Evolutionary conservation across 2,113 vertebrate species (phyloP).

Genomic region (Heliornis fulica): DNA sequence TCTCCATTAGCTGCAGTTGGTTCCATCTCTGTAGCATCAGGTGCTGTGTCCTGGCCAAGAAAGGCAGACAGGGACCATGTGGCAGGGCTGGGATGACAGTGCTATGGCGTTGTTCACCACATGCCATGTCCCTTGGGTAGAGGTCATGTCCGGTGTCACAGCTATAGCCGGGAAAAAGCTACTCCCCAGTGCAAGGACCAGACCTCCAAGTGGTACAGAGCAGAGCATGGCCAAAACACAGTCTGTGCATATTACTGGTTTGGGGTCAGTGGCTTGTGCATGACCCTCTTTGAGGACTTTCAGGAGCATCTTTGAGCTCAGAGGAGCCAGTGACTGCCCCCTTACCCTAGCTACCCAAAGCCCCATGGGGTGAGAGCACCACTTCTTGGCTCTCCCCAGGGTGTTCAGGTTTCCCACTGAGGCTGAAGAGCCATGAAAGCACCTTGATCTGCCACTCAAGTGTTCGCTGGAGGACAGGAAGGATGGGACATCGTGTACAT

Average conservation of each 20-base stretch:
- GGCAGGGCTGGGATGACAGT: not conserved
- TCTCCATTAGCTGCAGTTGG: not conserved
- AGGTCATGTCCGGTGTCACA: not conserved
- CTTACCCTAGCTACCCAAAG: not conserved
- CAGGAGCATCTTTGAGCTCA: not conserved
- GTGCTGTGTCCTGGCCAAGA: not conserved
- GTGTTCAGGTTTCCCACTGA: not conserved
- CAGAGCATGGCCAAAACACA: accelerated
- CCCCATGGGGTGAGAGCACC: not conserved
- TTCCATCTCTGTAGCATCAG: accelerated
- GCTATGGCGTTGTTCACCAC: accelerated
- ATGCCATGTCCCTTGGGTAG: not conserved
- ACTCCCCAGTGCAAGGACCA: not conserved
- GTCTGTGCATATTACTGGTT: not conserved
- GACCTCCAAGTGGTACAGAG: not conserved
- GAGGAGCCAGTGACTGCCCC: too few species aligned
- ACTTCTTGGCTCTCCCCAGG: not conserved
- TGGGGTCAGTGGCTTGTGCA: not conserved
- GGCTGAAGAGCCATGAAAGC: not conserved
- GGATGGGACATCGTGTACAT: accelerated
- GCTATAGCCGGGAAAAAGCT: not conserved
- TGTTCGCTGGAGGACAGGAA: not conserved
- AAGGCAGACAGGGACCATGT: not conserved
- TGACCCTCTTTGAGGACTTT: not conserved
- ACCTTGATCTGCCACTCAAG: accelerated